phyloP scores from a whole-genome alignment of 1,140 invertebrate genomes.

The Zeugodacus cucurbitae region DNA sequence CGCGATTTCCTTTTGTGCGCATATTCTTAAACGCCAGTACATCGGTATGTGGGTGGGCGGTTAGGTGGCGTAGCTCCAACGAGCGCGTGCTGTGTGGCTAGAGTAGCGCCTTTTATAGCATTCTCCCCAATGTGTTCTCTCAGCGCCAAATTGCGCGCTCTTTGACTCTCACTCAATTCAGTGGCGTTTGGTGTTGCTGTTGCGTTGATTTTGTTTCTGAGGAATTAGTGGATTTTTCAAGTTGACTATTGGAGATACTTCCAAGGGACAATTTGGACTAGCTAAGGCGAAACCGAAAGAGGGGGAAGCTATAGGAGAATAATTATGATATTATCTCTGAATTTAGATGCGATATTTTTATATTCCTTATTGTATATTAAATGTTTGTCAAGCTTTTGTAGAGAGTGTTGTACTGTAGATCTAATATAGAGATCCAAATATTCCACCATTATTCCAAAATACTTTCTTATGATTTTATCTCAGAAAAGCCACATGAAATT shows the following conservation, averaged over 20 bases:
- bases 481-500: no score
- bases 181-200: neutral
- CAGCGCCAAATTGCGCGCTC: neutral
- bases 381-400: no score
- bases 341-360: no score
- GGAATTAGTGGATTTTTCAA: neutral
- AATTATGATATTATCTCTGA: no score
- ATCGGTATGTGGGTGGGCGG: neutral
- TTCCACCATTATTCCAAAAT: no score
- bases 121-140: neutral
- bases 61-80: neutral
- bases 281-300: no score
- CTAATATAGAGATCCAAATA: no score
- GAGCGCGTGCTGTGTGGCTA: neutral
- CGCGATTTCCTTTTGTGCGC: conserved; percentile 2
- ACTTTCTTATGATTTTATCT: no score
- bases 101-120: conserved; percentile 14
- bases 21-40: neutral
- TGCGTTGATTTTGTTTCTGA: neutral
- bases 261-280: no score
- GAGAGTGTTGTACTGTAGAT: no score
- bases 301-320: no score
- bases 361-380: no score
- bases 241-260: neutral
- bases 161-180: neutral